Evolutionary conservation across 2,888 invertebrate genomes (phyloP).

Genomic region (Abrostola triplasia): DNA sequence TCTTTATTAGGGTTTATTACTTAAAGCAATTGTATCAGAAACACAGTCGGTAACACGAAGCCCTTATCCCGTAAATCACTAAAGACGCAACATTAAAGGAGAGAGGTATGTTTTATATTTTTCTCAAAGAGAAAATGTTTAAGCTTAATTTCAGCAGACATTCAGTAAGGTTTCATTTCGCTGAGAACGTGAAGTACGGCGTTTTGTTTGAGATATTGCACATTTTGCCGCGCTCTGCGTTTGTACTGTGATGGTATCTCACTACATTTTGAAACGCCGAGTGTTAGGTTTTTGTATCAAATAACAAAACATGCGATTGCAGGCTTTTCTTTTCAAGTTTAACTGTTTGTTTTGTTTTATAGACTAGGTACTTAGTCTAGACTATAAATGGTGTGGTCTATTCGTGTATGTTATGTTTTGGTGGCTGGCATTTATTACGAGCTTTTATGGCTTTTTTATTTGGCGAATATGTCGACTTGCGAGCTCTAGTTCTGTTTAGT

Average conservation of each 20-base stretch:
- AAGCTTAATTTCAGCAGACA: conserved; percentile 70
- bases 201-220: conserved; percentile 69
- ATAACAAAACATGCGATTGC: conserved; percentile 45
- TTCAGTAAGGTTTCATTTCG: conserved; percentile 65
- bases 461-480: too few species aligned
- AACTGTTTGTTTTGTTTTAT: conserved; percentile 27
- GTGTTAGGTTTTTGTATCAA: conserved; percentile 51
- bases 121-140: conserved; percentile 65
- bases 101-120: conserved; percentile 61
- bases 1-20: conserved; percentile 60
- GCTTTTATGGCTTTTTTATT: too few species aligned
- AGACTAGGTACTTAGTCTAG: too few species aligned
- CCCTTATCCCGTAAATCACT: conserved; percentile 61
- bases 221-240: conserved; percentile 63
- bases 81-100: conserved; percentile 58
- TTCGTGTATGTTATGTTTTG: too few species aligned
- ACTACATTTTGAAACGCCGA: conserved; percentile 47
- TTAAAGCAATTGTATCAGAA: conserved; percentile 51
- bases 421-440: too few species aligned
- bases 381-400: too few species aligned
- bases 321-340: conserved; percentile 38
- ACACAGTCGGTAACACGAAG: conserved; percentile 43
- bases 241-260: conserved; percentile 49
- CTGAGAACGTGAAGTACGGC: conserved; percentile 64
- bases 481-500: too few species aligned